Evolutionary conservation across 2,797 vertebrate genomes (phyloP), one percentile per base, ranked within the genome.

Genomic region (Geotrypetes seraphini): DNA sequence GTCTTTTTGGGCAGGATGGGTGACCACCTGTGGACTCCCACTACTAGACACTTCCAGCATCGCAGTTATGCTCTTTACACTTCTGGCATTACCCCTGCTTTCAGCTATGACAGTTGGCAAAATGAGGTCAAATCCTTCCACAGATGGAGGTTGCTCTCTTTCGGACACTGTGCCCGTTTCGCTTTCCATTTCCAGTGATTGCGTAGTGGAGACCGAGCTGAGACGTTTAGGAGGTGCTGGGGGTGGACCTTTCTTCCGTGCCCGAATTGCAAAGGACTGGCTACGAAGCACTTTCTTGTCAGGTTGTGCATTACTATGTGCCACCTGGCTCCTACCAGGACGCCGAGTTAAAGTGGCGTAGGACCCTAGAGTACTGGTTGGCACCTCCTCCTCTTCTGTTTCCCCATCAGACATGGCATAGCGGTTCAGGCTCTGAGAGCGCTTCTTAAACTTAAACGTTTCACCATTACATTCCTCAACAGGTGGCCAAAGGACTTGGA

Each of bases 181-280:
- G 0, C 12, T 1, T 0, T 48, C 55, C 2, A 25, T 31, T 26
- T 71, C 63, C 0, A 49, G 28, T 5, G 53, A 0, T 0, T 51
- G 60, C 11, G 59, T 11, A 0, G 57, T 65, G 19, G 81, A 89
- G 31, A 91, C 88, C 0, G 92, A 96, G 63, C 93, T 97, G 67
- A 96, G 81, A 25, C 92, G 89, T 48, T 93, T 96, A 3, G 93
- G 93, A 0, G 92, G 92, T 0, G 88, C 81, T 0, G 92, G 92
- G 0, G 90, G 92, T 0, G 93, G 91, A 1, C 92, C 93, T 60
- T 90, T 95, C 31, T 70, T 85, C 12, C 85, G 78, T 24, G 89
- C 85, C 3, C 91, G 87, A 37, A 95, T 80, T 4, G 89, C 90
- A 0, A 96, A 95, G 10, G 93, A 96, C 44, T 96, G 90, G 61